Evolutionary conservation across 2,888 invertebrate species (phyloP).

Genomic region (Aradus depressus): DNA sequence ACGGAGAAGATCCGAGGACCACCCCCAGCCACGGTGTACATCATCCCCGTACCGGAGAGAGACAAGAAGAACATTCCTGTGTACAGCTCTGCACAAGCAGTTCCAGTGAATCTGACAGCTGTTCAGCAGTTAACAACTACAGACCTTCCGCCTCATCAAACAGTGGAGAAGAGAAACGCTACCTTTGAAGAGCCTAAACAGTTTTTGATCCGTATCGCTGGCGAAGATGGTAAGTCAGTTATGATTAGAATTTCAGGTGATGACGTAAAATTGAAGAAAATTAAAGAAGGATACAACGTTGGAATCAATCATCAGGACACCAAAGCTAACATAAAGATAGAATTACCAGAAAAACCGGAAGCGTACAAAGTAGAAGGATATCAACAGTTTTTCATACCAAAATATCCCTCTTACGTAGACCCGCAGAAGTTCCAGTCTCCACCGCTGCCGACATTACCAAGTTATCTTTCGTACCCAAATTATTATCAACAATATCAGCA

Average conservation of each 20-base stretch:
- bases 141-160: too few relatives aligned
- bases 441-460: too few relatives aligned
- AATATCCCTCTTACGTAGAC: too few relatives aligned
- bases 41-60: slow-evolving; percentile 20
- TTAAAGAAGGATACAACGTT: slow-evolving; percentile 19
- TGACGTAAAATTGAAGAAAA: slow-evolving; percentile 24
- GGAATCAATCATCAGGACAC: slow-evolving; percentile 20
- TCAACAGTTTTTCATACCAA: too few relatives aligned
- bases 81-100: too few relatives aligned
- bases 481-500: too few relatives aligned
- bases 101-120: too few relatives aligned
- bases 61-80: too few relatives aligned
- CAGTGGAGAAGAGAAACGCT: slow-evolving; percentile 21
- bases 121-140: too few relatives aligned
- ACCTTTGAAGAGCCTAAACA: slow-evolving; percentile 12
- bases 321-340: slow-evolving; percentile 22
- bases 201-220: slow-evolving; percentile 7
- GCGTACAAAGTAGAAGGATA: too few relatives aligned
- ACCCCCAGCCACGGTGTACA: slow-evolving; percentile 23
- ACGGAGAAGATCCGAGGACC: slow-evolving; percentile 19
- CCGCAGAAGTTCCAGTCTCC: too few relatives aligned
- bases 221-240: slow-evolving; percentile 13
- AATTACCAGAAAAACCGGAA: slow-evolving; percentile 21
- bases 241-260: slow-evolving; percentile 23
- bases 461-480: too few relatives aligned